These are phyloP conservation scores for Xanthostigma xanthostigma DNA, from an alignment of 2,888 invertebrate species.

Conservation along the genomic window DNA sequence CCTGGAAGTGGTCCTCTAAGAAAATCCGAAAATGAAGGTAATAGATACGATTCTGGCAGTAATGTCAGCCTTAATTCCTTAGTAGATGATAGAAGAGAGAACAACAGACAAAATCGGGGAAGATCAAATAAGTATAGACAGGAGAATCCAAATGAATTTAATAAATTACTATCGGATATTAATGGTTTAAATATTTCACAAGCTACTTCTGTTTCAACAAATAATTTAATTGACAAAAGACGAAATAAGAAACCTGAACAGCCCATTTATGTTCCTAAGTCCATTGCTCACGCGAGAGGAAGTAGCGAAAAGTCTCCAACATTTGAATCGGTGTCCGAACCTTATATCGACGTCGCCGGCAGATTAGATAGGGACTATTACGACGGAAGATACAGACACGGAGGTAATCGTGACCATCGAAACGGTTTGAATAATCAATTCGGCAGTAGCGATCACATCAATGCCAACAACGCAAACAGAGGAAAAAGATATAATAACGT, in stretches of 20 bases:
- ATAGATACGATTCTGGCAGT: constrained; percentile 1
- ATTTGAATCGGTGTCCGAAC: too few relatives aligned
- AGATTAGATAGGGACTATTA: too few relatives aligned
- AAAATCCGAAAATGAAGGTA: constrained; percentile 44
- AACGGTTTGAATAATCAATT: constrained; percentile 20
- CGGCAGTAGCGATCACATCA: constrained; percentile 5
- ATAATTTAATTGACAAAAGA: constrained; percentile 16
- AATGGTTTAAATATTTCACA: constrained; percentile 18
- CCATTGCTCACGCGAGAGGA: constrained; percentile 28
- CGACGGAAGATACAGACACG: too few relatives aligned
- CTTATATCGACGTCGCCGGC: too few relatives aligned
- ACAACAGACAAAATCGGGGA: constrained; percentile 18
- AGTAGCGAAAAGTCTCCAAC: constrained; percentile 19
- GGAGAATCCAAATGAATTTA: constrained; percentile 21
- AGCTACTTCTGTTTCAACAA: background rate
- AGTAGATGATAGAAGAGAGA: constrained; percentile 13
- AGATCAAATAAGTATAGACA: constrained; percentile 20
- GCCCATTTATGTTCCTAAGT: constrained; percentile 35
- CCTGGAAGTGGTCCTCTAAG: constrained; percentile 63
- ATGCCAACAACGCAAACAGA: constrained; percentile 1
- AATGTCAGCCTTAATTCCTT: background rate
- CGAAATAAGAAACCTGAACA: constrained; percentile 39
- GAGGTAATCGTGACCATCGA: too few relatives aligned
- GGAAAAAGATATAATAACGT: constrained; percentile 5
- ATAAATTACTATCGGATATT: constrained; percentile 20